Conservation (phyloP, 2,797 vertebrate genomes). For the Gambusia yucatana region DNA sequence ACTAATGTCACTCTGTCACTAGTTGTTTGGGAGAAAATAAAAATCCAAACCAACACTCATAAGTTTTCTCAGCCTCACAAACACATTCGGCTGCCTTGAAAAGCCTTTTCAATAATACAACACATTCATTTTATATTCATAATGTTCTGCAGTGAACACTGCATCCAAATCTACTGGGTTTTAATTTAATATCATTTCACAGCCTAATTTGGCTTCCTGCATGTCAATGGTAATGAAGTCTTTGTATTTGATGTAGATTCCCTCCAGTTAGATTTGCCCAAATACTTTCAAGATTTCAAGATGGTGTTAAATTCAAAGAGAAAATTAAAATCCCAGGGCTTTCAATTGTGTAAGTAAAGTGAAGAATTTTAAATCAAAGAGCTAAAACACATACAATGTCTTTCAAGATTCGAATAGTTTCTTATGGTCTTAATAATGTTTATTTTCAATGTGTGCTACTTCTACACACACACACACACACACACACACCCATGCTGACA, state of each 20-base stretch:
- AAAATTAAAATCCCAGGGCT: constrained; percentile 43
- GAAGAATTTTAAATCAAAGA: constrained; percentile 36
- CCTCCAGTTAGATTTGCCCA: constrained; percentile 59
- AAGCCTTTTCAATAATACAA: constrained; percentile 75
- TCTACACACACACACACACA: not conserved
- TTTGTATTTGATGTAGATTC: constrained; percentile 73
- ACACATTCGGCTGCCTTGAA: constrained; percentile 44
- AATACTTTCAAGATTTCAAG: constrained; percentile 60
- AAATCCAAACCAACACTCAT: constrained; percentile 33
- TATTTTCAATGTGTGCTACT: not conserved
- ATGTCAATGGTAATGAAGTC: constrained; percentile 63
- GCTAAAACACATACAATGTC: constrained; percentile 9
- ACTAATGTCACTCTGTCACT: not conserved
- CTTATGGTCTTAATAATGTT: not conserved
- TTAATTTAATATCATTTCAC: constrained; percentile 72
- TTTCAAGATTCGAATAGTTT: constrained; percentile 25
- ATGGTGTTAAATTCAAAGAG: constrained; percentile 60
- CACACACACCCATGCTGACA: too few species aligned
- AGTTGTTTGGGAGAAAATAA: constrained; percentile 7
- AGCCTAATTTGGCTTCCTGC: constrained; percentile 72
- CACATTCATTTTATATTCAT: constrained; percentile 79
- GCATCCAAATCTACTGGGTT: constrained; percentile 70
- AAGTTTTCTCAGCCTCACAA: constrained; percentile 40
- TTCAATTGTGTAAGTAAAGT: constrained; percentile 57
- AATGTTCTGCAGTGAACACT: constrained; percentile 67